Evolutionary conservation across 2,888 invertebrate genomes (phyloP), one percentile per base, ranked within the genome.

Genomic region (Aspidiotus rigidus): DNA sequence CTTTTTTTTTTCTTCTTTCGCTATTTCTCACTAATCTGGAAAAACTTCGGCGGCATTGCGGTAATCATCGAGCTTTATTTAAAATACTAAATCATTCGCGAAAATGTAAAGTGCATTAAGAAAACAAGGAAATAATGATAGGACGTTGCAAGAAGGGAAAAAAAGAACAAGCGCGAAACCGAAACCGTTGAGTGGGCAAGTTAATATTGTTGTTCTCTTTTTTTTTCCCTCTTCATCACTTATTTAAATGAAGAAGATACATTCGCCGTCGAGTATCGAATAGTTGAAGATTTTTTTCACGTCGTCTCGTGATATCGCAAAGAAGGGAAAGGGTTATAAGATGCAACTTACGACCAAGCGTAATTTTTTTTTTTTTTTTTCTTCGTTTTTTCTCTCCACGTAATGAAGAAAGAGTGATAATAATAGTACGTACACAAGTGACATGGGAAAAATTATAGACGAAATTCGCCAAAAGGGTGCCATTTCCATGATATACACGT

Each of bases 91-190:
- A 66, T 66, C 66, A 66, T 66, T 66, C 59, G 66, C 66, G 57
- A 66, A 66, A 66, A 66, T 66, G 66, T 66, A 66, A 28, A 66
- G 66, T 66, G 66, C 66, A 66, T 66, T 66, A 66, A 66, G 66
- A 59, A 66, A 66, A 66, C 57, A 57, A 59, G 60, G 56, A 66
- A 66, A 66, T 66, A 66, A 66, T 59, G 66, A 66, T 57, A 66
- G 41, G 57, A 55, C 7, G 64, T 16, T 13, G 40, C 39, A 41
- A n/a, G 62, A 39, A 10, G 53, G 42, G 28, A 55, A 41, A 15
- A 62, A 49, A 15, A 15, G 13, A 54, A 54, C 10, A 53, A 17
- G 3, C 15, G 15, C 13, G 13, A 39, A 40, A 41, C n/a, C n/a
- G 56, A 56, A 59, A 59, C 16, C 54, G 39, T 15, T 41, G 39